These are phyloP conservation scores for Chymomyza amoena DNA, from an alignment of 2,888 invertebrate genomes.

Conservation along the genomic window DNA sequence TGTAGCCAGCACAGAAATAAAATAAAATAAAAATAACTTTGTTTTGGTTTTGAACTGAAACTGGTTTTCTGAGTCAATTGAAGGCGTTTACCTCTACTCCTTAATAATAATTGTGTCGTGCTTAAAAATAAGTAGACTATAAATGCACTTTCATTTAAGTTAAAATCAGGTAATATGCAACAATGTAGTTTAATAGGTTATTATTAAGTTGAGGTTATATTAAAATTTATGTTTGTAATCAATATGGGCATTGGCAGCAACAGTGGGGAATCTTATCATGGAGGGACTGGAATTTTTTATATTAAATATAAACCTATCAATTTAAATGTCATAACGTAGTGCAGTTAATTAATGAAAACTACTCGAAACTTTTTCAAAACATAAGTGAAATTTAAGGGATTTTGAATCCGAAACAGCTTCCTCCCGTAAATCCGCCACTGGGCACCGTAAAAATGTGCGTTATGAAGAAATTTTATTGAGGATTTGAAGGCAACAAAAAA, in stretches of 20 bases:
- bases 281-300: too few species aligned
- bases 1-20: background rate
- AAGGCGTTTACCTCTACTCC: constrained; percentile 5
- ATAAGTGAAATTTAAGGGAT: too few species aligned
- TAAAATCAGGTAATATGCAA: background rate
- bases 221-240: background rate
- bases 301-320: too few species aligned
- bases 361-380: too few species aligned
- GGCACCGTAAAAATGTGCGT: too few species aligned
- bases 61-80: constrained; percentile 48
- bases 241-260: background rate
- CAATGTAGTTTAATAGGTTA: background rate
- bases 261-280: too few species aligned
- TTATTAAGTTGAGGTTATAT: background rate
- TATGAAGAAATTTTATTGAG: too few species aligned
- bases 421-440: too few species aligned
- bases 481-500: too few species aligned
- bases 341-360: too few species aligned
- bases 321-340: too few species aligned
- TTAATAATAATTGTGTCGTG: background rate
- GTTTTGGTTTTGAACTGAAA: constrained; percentile 54
- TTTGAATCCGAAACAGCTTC: too few species aligned
- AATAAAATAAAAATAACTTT: constrained; percentile 37
- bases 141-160: background rate
- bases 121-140: background rate